Percentiles rank a stretch among this genome's conserved stretches.
Conservation (phyloP, 2,113 vertebrate species). For the Microtus ochrogaster region DNA sequence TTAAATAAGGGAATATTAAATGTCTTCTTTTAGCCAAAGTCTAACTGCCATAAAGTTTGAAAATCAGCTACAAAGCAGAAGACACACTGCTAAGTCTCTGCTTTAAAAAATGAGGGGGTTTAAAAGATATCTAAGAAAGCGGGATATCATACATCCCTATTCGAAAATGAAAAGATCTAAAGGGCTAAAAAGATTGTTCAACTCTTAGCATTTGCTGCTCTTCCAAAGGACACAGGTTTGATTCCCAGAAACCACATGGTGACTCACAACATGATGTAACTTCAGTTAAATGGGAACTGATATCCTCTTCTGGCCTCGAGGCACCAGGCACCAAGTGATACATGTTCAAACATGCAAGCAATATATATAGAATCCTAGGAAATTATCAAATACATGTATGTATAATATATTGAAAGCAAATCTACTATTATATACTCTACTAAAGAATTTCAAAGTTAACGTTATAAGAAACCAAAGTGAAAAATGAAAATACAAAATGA, state of each 20-base stretch:
- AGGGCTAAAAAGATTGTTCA: not conserved
- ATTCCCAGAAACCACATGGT: not conserved
- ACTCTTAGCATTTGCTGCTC: not conserved
- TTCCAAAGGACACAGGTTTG: not conserved
- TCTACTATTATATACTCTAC: slow-evolving; percentile 34
- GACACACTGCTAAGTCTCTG: slow-evolving; percentile 15
- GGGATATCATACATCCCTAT: slow-evolving; percentile 17
- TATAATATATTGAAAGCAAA: not conserved
- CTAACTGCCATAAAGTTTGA: slow-evolving; percentile 34
- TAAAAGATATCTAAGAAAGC: slow-evolving; percentile 49
- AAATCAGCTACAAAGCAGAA: slow-evolving; percentile 56
- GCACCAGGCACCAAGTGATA: not conserved
- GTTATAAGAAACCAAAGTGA: slow-evolving; percentile 53
- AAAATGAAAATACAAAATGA: slow-evolving; percentile 40
- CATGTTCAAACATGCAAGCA: not conserved
- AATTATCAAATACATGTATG: not conserved
- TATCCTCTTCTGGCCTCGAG: not conserved
- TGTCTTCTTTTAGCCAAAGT: slow-evolving; percentile 47
- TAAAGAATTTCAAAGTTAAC: slow-evolving; percentile 50
- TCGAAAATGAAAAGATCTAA: not conserved
- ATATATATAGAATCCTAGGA: not conserved
- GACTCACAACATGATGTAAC: not conserved
- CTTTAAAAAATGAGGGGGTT: slow-evolving; percentile 37
- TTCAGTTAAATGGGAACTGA: not conserved
- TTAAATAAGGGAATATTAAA: slow-evolving; percentile 58